phyloP scores from a whole-genome alignment of 2,888 invertebrate genomes.

The Ormyrus thymus region DNA sequence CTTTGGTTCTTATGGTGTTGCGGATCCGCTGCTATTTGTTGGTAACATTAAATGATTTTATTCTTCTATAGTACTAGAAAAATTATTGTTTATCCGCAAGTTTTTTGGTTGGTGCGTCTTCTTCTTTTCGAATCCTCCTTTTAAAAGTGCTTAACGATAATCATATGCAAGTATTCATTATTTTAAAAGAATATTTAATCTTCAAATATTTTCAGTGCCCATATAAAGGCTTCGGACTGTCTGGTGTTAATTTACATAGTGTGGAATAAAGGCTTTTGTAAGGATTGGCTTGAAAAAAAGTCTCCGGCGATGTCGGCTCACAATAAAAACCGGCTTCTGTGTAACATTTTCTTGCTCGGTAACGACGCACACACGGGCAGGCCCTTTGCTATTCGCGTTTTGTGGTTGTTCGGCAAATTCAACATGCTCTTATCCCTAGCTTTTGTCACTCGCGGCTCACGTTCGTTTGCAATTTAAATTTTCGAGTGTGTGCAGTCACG shows the following conservation, averaged over 20 bases:
- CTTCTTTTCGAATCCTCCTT: too few relatives aligned
- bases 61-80: too few relatives aligned
- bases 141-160: too few relatives aligned
- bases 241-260: conserved; percentile 24
- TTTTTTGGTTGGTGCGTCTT: too few relatives aligned
- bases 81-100: too few relatives aligned
- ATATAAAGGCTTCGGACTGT: background rate
- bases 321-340: conserved; percentile 29
- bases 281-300: background rate
- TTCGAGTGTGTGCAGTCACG: background rate
- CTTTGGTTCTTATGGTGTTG: too few relatives aligned
- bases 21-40: too few relatives aligned
- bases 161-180: too few relatives aligned
- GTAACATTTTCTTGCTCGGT: background rate
- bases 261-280: conserved; percentile 28
- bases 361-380: background rate
- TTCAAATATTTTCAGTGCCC: too few relatives aligned
- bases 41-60: too few relatives aligned
- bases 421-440: background rate
- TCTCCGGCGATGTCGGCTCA: background rate
- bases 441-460: conserved; percentile 20
- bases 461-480: conserved; percentile 33
- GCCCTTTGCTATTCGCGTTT: conserved; percentile 18
- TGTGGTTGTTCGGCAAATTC: conserved; percentile 22
- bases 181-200: too few relatives aligned